Percentiles rank a stretch among this genome's conserved stretches.
These are phyloP conservation scores for Mesitornis unicolor DNA, from an alignment of 2,113 vertebrate genomes.

Conservation along the genomic window DNA sequence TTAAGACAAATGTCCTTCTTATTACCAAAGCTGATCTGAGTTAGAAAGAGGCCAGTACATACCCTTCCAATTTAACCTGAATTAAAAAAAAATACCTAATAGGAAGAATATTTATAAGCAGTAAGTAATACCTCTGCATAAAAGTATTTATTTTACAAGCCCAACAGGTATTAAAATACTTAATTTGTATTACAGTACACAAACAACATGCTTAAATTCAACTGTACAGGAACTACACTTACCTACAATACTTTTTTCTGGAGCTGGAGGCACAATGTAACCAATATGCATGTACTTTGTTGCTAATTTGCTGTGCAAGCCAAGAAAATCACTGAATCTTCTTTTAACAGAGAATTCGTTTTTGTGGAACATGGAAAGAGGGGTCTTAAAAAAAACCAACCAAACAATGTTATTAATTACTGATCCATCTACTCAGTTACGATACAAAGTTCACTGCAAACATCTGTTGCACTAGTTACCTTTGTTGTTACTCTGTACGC, in stretches of 20 bases:
- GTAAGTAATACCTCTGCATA: not conserved
- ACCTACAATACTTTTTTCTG: slow-evolving; percentile 99
- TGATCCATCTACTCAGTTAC: not conserved
- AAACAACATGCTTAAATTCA: not conserved
- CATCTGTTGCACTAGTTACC: slow-evolving; percentile 66
- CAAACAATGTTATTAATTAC: not conserved
- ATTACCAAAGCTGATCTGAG: not conserved
- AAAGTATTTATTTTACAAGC: not conserved
- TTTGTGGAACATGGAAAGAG: slow-evolving; percentile 86
- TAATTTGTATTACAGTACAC: not conserved
- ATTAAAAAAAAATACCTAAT: not conserved
- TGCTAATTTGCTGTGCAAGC: slow-evolving; percentile 94
- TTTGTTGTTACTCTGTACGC: slow-evolving; percentile 95
- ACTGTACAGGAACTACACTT: slow-evolving; percentile 52
- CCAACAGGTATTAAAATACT: not conserved
- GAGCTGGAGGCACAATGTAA: slow-evolving; percentile 95
- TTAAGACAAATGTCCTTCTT: not conserved
- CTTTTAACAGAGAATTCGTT: slow-evolving; percentile 91
- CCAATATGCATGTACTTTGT: slow-evolving; percentile 93
- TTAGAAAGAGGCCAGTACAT: not conserved
- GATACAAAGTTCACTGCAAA: not conserved
- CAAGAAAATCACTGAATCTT: slow-evolving; percentile 97
- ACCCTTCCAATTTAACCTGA: not conserved
- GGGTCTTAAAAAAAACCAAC: slow-evolving; percentile 83
- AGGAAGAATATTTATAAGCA: not conserved